These are phyloP conservation scores for Pterostichus niger DNA, from an alignment of 2,888 invertebrate species.

Conservation along the genomic window DNA sequence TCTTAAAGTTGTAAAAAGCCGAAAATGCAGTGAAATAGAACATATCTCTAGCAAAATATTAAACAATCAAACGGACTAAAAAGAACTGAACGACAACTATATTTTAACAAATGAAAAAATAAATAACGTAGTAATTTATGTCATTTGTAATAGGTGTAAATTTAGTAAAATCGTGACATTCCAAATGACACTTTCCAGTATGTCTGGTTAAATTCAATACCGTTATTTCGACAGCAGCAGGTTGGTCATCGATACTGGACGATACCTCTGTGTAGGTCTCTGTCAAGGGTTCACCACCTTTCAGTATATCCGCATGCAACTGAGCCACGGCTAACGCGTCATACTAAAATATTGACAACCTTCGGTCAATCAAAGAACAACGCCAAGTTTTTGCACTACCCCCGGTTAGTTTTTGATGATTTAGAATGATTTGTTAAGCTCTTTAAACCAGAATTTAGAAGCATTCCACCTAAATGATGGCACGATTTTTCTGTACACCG, in stretches of 20 bases:
- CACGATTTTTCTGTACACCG: too few relatives aligned
- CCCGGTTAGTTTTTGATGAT: constrained; percentile 28
- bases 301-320: constrained; percentile 72
- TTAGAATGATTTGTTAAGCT: constrained; percentile 19
- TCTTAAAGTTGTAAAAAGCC: constrained; percentile 1
- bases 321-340: constrained; percentile 74
- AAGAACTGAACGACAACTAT: too few relatives aligned
- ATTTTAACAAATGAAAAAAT: too few relatives aligned
- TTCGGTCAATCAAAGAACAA: constrained; percentile 53
- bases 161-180: not conserved
- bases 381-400: constrained; percentile 25
- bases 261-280: constrained; percentile 77
- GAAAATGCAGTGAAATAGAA: too few relatives aligned
- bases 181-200: constrained; percentile 50
- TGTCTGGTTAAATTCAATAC: constrained; percentile 72
- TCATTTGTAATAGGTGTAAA: not conserved
- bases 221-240: constrained; percentile 75
- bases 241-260: constrained; percentile 75
- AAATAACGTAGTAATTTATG: too few relatives aligned
- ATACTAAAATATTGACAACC: constrained; percentile 73
- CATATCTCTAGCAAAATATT: too few relatives aligned
- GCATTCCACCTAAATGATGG: not conserved
- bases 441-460: constrained; percentile 35
- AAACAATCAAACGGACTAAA: too few relatives aligned
- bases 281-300: constrained; percentile 73